phyloP scores from a whole-genome alignment of 2,888 invertebrate genomes.

The Eurytoma adleriae region DNA sequence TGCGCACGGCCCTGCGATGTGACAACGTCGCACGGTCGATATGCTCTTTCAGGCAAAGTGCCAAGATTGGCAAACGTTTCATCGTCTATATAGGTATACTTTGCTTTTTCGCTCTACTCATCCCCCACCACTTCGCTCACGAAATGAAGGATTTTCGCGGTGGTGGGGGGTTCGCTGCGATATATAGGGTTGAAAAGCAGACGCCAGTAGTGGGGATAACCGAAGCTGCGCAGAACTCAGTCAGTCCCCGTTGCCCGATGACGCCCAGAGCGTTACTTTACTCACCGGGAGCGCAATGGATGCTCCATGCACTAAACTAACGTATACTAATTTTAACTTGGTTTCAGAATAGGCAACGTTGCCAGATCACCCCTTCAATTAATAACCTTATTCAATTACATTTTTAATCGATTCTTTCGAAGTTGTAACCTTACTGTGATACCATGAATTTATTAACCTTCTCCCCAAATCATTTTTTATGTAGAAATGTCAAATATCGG shows the following conservation, averaged over 20 bases:
- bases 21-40: conserved; percentile 76
- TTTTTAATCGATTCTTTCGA: conserved; percentile 23
- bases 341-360: conserved; percentile 72
- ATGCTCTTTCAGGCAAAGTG: conserved; percentile 76
- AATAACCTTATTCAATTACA: conserved; percentile 61
- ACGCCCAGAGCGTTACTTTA: conserved; percentile 68
- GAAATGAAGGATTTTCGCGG: conserved; percentile 29
- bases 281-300: conserved; percentile 45
- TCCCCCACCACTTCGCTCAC: conserved; percentile 59
- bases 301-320: conserved; percentile 54
- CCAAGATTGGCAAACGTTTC: conserved; percentile 74
- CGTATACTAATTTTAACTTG: conserved; percentile 75
- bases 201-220: conserved; percentile 61
- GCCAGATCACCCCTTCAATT: conserved; percentile 63
- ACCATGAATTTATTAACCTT: too few species aligned
- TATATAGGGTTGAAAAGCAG: conserved; percentile 39
- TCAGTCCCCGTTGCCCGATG: conserved; percentile 54
- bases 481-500: too few species aligned
- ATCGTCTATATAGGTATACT: conserved; percentile 65
- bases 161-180: conserved; percentile 38
- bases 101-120: conserved; percentile 51
- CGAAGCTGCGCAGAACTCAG: conserved; percentile 73
- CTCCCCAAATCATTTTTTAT: too few species aligned
- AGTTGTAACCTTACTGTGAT: not conserved
- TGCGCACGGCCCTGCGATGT: conserved; percentile 61